phyloP scores from a whole-genome alignment of 2,888 invertebrate species.

The Oscheius sp. region DNA sequence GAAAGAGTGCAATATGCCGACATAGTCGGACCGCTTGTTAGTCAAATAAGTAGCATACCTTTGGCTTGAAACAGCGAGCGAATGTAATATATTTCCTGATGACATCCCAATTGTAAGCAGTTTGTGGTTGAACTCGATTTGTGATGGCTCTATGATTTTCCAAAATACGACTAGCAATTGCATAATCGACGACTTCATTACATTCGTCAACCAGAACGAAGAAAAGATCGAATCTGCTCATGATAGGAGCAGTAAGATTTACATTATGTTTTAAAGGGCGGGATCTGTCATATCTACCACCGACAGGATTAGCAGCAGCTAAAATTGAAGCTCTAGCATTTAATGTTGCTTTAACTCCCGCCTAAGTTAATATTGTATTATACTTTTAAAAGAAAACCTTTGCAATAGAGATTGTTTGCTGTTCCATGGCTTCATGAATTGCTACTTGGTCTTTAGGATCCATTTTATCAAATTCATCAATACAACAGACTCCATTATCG shows the following conservation, averaged over 20 bases:
- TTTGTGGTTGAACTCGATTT: constrained; percentile 81
- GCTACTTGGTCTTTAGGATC: constrained; percentile 90
- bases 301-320: constrained; percentile 96
- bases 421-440: constrained; percentile 99
- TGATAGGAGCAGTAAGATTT: constrained; percentile 90
- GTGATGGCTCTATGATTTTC: constrained; percentile 84
- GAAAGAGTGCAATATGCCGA: background rate
- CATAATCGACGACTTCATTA: constrained; percentile 87
- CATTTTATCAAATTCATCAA: constrained; percentile 99
- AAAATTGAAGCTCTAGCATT: constrained; percentile 97
- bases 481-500: constrained; percentile 80
- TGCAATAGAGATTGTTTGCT: constrained; percentile 97
- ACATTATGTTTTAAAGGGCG: constrained; percentile 95
- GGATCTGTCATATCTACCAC: constrained; percentile 88
- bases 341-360: constrained; percentile 81
- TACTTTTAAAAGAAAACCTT: constrained; percentile 76
- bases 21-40: background rate
- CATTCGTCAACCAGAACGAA: constrained; percentile 97
- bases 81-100: constrained; percentile 94
- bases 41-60: constrained; percentile 74
- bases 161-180: constrained; percentile 93
- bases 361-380: constrained; percentile 34
- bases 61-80: constrained; percentile 92
- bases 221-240: constrained; percentile 98
- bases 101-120: constrained; percentile 87